Evolutionary conservation across 2,888 invertebrate genomes (phyloP), one percentile per base, ranked within the genome.

Genomic region (Cerastis leucographa): DNA sequence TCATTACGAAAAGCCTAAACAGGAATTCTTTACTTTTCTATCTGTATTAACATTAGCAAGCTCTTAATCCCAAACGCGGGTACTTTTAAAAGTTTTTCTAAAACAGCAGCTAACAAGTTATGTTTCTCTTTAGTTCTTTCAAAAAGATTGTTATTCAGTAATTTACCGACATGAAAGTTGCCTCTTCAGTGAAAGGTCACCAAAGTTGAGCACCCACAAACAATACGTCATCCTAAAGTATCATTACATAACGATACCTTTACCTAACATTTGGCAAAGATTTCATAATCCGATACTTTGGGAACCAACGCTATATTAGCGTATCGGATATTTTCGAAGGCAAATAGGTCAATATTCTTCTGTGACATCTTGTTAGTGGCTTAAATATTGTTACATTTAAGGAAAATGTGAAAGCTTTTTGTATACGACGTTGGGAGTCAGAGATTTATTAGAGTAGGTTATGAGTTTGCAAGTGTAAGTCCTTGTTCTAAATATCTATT

Each of bases 311-410:
- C 29, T 51, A 78, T 85, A 85, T 83, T 85, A 86, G 83, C 86
- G 78, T 83, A 85, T 78, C 49, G 65, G 64, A 65, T 86, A 77
- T 83, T 78, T 83, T 83, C 73, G 70, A 71, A 69, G 67, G 71
- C 78, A 86, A 88, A 84, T 84, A 87, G 78, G 80, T 80, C 78
- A 84, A 88, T 88, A 80, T 76, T 81, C 66, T 56, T 76, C 71
- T 56, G 64, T 65, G 76, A 82, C 82, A 82, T 84, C 74, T 86
- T 80, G 76, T 78, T 87, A 84, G 77, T 78, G 72, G 70, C 75
- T 82, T 84, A 76, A 74, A 84, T 84, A 81, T 74, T 83, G 67
- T 51, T 81, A 22, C 42, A 65, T 65, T 68, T 46, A 40, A 42
- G 64, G 67, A 68, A 75, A 71, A 80, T 59, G 12, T 49, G 49